phyloP scores from a whole-genome alignment of 2,888 invertebrate species.

The Drosophila paramelanica region DNA sequence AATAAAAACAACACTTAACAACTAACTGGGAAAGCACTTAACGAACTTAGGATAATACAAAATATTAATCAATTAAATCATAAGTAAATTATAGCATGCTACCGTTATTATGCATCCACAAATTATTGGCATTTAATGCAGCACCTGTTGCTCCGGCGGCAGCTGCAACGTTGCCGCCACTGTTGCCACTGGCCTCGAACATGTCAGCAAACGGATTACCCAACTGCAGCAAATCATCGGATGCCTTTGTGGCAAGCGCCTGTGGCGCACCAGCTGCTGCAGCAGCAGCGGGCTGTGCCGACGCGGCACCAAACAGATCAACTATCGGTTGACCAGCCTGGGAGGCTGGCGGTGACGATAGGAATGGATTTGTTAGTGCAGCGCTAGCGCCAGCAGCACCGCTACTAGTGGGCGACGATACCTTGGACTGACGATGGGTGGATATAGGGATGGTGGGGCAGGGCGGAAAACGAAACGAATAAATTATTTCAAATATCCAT shows the following conservation, averaged over 20 bases:
- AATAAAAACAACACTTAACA: conserved; percentile 52
- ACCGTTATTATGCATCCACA: conserved; percentile 86
- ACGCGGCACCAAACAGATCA: conserved; percentile 89
- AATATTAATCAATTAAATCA: conserved; percentile 49
- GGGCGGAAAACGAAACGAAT: conserved; percentile 26
- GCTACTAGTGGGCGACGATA: conserved; percentile 90
- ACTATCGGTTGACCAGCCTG: conserved; percentile 88
- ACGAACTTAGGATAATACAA: conserved; percentile 46
- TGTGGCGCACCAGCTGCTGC: conserved; percentile 84
- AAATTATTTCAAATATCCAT: conserved; percentile 13
- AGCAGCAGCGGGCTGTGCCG: conserved; percentile 82
- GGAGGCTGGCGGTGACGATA: conserved; percentile 89
- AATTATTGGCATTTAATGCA: conserved; percentile 84
- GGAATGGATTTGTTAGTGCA: conserved; percentile 93
- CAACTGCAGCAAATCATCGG: conserved; percentile 94
- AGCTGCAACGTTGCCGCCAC: conserved; percentile 75
- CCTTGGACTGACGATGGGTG: conserved; percentile 87
- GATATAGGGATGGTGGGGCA: not conserved
- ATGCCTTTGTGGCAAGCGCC: conserved; percentile 87
- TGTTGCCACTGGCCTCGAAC: conserved; percentile 89
- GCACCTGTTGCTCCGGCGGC: conserved; percentile 77
- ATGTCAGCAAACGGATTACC: conserved; percentile 97
- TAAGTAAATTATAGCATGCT: conserved; percentile 83
- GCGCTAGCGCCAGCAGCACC: conserved; percentile 86
- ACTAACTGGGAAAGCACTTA: conserved; percentile 38